Base-by-base conservation (phyloP, 2,888 invertebrate species). In the Phortica magna region DNA sequence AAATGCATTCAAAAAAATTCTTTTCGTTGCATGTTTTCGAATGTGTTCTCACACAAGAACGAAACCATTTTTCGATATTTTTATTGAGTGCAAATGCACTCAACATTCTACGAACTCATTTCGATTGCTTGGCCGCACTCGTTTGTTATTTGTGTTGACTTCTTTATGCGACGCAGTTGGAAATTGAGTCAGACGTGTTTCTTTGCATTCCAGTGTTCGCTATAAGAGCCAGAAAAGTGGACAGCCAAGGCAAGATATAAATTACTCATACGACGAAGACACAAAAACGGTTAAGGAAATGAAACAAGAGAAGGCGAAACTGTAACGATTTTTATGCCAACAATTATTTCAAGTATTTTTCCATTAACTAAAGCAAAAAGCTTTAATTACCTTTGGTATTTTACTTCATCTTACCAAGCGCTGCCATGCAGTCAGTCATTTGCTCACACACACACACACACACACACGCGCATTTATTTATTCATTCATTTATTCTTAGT, bases 331-430 rank as follows among this genome's bases (percentile, higher is more conserved):
- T 31, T 31, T 31, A 31, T 31, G 31, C 31, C 31, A 31, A 31
- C 76, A 86, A 88, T 83, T 83, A 85, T 84, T 82, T 87, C 80
- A 84, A 87, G 83, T 84, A 48, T 43, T 70, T 70, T 70, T 14
- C 65, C 4, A 65, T 65, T 14, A 65, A 65, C 7, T 2, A 41
- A 65, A 65, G 41, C 5, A 41, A 65, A 65, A 65, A 65, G 31
- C 4, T 39, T 39, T 22, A 17, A 14, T 55, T n/a, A 64, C 14
- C 19, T 19, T 64, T 64, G 39, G 19, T 64, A 17, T n/a, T 22
- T 64, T 64, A 14, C 64, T 64, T 64, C 14, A 14, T 31, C 31
- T 31, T 31, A 31, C 31, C 31, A 31, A 31, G 31, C 31, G 31
- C 2, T 31, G 31, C 31, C 31, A 31, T 31, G 31, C 19, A 64